phyloP scores from a whole-genome alignment of 2,113 vertebrate genomes.

The Aix galericulata region DNA sequence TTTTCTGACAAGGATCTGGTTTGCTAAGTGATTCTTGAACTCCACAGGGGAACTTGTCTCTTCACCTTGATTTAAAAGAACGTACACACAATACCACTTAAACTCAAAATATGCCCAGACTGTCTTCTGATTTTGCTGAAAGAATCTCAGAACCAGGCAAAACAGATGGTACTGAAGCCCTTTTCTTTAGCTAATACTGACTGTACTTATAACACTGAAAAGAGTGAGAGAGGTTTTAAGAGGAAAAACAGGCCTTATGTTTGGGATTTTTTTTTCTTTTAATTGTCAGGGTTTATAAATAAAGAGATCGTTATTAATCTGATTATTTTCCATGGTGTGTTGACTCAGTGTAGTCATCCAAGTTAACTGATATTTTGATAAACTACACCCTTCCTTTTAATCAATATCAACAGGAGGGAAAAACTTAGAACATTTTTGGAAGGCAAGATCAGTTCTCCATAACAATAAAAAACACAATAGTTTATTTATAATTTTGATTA shows the following conservation, averaged over 20 bases:
- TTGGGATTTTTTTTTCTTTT: background rate
- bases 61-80: conserved; percentile 68
- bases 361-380: background rate
- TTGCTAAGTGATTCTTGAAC: conserved; percentile 70
- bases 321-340: conserved; percentile 5
- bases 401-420: background rate
- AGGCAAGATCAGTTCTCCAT: background rate
- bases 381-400: background rate
- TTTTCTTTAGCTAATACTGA: conserved; percentile 56
- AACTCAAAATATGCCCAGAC: conserved; percentile 62
- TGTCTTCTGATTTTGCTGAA: conserved; percentile 53
- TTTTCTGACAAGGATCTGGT: conserved; percentile 63
- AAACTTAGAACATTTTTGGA: background rate
- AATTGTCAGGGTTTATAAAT: conserved; percentile 23
- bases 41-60: conserved; percentile 51
- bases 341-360: background rate
- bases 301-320: conserved; percentile 6
- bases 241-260: conserved; percentile 8
- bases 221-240: conserved; percentile 16
- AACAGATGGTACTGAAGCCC: conserved; percentile 57
- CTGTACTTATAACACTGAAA: conserved; percentile 24
- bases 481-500: conserved; percentile 16
- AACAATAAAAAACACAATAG: background rate
- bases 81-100: conserved; percentile 59
- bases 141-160: conserved; percentile 55